Base-by-base conservation (phyloP, 2,113 vertebrate genomes). In the Turnix velox region DNA sequence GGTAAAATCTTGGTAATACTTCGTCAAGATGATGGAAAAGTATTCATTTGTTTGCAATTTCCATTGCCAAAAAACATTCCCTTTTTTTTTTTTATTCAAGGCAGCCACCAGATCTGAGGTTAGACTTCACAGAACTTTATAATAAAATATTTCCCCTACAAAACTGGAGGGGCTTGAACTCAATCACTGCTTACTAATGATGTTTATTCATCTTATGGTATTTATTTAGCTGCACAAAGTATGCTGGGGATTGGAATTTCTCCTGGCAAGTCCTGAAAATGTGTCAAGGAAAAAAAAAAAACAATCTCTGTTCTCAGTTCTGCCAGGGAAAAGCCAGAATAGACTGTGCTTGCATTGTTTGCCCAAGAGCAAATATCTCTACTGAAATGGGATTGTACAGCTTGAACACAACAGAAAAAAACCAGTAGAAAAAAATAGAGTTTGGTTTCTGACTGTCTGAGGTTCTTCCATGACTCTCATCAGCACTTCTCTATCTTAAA, bases 201-300 rank as follows among this genome's bases (percentile, higher is more conserved):
- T 72, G 43, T 92, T 92, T 92, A 52, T 93, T 91, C 85, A 51
- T 52, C 37, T 79, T 66, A 75, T 37, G 58, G 31, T 90, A 49
- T 92, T 95, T 88, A 75, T 93, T 93, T 87, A 93, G 88, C 88
- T 84, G 77, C 22, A 63, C 30, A 42, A 92, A 92, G 9, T 63
- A 87, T 67, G 72, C 22, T 0, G 33, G 74, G 15, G 59, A 42
- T 63, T 67, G 61, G 92, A 84, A 84, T 88, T 95, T 90, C 90
- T 90, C 42, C 92, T 92, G 90, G 92, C 83, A 78, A 69, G 33
- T 19, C 66, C 57, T 61, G n/a, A 28, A 74, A 28, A 81, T 39
- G 30, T 90, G 66, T 82, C 84, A 90, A 85, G 83, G 45, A 65
- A 88, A 94, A 89, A n/a, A n/a, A n/a, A n/a, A n/a, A n/a, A n/a